Base-by-base conservation (phyloP, 2,797 vertebrate species). In the Nothura maculosa region DNA sequence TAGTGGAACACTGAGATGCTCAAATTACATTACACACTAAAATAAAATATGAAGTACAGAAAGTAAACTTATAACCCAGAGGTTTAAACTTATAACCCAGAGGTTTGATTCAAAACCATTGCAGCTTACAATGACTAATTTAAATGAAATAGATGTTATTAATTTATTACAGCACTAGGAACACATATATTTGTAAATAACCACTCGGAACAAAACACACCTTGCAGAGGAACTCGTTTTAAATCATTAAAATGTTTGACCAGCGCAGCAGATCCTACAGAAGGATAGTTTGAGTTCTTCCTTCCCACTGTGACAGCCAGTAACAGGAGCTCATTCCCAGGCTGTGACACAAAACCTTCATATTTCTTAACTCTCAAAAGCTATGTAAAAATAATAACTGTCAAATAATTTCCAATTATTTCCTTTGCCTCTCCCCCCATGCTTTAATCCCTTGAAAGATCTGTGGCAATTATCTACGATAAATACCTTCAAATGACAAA, bases 111-210 rank as follows among this genome's bases (percentile, higher is more conserved):
- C 45, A 54, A 52, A 75, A 57, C 42, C 9, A 21, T 76, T 57
- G 5, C 32, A 72, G 32, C 61, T 70, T 67, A 47, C 36, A 62
- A 15, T 45, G 36, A 34, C 60, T 82, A 61, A 42, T 52, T 70
- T 28, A 79, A 75, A 89, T 27, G 57, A 18, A 32, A 42, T 25
- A 40, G 54, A 9, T 38, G 30, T 42, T 70, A 67, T 17, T 81
- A 36, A 54, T 58, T 50, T 63, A 5, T 32, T 48, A 43, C 7
- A 58, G 8, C 27, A 67, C 28, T 8, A 55, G 9, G 22, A 50
- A 50, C 25, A 38, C 61, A 68, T 52, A 28, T 78, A n/a, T 69
- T 36, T 76, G 36, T 24, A 87, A 72, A 73, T 58, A 84, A 48
- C 9, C n/a, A 27, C 63, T 8, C 7, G 36, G 8, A 81, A 43